Evolutionary conservation across 2,888 invertebrate genomes (phyloP), one percentile per base, ranked within the genome.

Genomic region (Cephus pygmeus): DNA sequence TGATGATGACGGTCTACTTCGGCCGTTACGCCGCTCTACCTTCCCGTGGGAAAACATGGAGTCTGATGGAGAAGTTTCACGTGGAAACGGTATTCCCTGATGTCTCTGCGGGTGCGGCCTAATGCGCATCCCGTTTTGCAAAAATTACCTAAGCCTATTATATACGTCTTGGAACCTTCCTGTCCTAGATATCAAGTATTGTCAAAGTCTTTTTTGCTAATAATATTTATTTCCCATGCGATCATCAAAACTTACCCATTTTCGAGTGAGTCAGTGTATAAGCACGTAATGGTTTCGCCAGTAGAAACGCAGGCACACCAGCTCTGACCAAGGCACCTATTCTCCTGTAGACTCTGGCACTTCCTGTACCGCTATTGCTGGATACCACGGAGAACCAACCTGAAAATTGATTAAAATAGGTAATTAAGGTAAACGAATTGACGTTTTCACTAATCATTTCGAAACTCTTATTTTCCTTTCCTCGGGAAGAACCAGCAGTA

Each of bases 331-430:
- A 83, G 30, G 90, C 90, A 4, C 90, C 89, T 31, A 90, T 88
- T 87, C 90, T 86, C 80, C 90, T 85, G 82, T 90, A 90, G 73
- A 90, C 89, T 75, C 90, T 85, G 75, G 90, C 90, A 83, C 87
- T 90, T 87, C 90, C 90, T 83, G 90, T 88, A 75, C 90, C 89
- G 78, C 87, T 90, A 83, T 87, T 90, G 81, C 83, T 88, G 74
- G 90, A 87, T 35, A 90, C 90, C 69, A 90, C 90, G 34, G 90
- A 90, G 84, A 90, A 90, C 90, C 90, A 90, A 74, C 90, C 90
- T 90, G 86, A 4, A 76, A 78, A 23, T 34, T 12, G 34, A 73
- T 56, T 56, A 56, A 33, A 71, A 30, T 30, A 34, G 71, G 56
- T 6, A 56, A 56, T 56, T 56, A 56, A 23, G 56, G 9, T 15